Percentiles rank a stretch among this genome's conserved stretches.
These are phyloP conservation scores for Eurypyga helias DNA, from an alignment of 2,113 vertebrate species.

Conservation along the genomic window DNA sequence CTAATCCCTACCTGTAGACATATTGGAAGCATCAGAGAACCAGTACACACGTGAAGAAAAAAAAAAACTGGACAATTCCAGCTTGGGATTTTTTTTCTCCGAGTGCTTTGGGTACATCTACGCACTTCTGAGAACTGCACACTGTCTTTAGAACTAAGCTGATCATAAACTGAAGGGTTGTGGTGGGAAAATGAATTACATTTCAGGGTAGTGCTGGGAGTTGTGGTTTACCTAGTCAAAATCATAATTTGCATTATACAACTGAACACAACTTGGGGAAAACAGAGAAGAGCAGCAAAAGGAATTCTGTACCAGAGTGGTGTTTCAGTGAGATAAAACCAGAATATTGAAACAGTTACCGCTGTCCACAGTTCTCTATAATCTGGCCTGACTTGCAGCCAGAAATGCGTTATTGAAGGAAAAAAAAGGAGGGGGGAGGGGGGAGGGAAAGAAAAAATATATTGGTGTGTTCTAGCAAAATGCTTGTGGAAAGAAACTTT, in stretches of 20 bases:
- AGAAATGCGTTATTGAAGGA: not conserved
- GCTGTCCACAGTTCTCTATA: not conserved
- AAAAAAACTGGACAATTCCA: too few species aligned
- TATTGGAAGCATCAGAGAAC: not conserved
- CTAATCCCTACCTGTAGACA: not conserved
- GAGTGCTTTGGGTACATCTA: not conserved
- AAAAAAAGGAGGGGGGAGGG: too few species aligned
- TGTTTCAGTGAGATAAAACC: not conserved
- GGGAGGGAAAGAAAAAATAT: not conserved
- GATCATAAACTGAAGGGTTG: not conserved
- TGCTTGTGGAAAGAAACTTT: not conserved
- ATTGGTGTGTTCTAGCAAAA: not conserved
- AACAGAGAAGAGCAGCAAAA: not conserved
- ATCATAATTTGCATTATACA: not conserved
- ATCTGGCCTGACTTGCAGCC: not conserved
- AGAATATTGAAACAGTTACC: not conserved
- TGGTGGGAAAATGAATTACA: fast-evolving
- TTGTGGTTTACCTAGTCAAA: not conserved
- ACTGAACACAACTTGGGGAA: not conserved
- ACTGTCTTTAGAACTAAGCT: not conserved
- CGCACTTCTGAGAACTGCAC: not conserved
- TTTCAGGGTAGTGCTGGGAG: not conserved
- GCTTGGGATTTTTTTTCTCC: not conserved
- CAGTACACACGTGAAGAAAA: too few species aligned
- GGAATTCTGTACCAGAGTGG: not conserved